Evolutionary conservation across 2,888 invertebrate species (phyloP).

Genomic region (Hirtodrosophila histrioides): DNA sequence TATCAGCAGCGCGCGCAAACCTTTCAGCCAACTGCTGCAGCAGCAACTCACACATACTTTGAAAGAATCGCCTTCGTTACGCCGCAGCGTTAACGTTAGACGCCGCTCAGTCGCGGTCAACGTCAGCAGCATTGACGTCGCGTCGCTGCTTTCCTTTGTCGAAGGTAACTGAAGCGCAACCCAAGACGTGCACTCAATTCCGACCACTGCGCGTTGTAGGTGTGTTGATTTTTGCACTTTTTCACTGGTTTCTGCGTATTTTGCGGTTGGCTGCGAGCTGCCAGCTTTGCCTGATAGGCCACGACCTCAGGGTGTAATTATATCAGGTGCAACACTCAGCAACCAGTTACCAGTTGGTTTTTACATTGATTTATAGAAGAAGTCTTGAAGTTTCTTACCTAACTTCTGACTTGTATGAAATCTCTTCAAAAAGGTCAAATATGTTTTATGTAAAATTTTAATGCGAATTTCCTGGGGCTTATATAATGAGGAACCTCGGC

Average conservation of each 20-base stretch:
- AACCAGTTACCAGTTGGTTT: too few relatives aligned
- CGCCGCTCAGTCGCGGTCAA: constrained; percentile 33
- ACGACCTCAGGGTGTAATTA: not conserved
- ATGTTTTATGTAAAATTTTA: too few relatives aligned
- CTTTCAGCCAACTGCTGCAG: constrained; percentile 23
- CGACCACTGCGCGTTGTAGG: constrained; percentile 30
- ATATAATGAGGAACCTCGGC: too few relatives aligned
- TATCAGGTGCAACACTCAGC: too few relatives aligned
- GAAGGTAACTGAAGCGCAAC: constrained; percentile 75
- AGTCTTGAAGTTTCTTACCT: too few relatives aligned
- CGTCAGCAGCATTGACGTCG: constrained; percentile 15
- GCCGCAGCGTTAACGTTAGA: constrained; percentile 44
- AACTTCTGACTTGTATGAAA: too few relatives aligned
- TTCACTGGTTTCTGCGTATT: constrained; percentile 49
- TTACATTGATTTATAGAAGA: too few relatives aligned
- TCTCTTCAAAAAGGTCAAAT: too few relatives aligned
- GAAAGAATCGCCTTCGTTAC: constrained; percentile 26
- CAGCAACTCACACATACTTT: constrained; percentile 12
- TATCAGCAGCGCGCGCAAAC: constrained; percentile 53
- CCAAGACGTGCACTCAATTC: constrained; percentile 58
- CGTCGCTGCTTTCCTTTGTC: constrained; percentile 62
- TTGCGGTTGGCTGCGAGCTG: constrained; percentile 39
- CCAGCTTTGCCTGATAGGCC: constrained; percentile 34
- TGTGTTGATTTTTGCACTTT: constrained; percentile 31
- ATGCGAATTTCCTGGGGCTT: too few relatives aligned